A percentile compares a stretch with the other conserved stretches of the same genome.
These are phyloP conservation scores for Ammodytes dubius DNA, from an alignment of 2,113 vertebrate species.

Conservation along the genomic window DNA sequence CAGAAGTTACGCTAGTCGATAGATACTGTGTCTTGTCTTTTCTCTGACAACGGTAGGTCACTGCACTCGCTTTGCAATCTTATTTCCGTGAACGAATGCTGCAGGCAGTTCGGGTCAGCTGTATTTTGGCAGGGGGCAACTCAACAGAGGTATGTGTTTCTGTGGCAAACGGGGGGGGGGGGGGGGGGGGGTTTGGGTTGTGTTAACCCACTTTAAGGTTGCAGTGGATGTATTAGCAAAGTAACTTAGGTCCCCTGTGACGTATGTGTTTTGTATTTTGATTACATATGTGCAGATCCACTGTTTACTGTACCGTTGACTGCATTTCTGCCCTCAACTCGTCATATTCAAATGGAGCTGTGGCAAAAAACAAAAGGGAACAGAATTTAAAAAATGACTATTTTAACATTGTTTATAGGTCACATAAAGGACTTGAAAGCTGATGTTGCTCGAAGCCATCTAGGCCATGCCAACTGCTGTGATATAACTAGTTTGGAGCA, in stretches of 20 bases:
- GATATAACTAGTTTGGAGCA: not conserved
- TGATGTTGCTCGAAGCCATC: not conserved
- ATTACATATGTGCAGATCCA: no score
- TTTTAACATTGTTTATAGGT: not conserved
- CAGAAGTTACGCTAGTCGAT: constrained; percentile 23
- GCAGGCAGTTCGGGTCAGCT: constrained; percentile 27
- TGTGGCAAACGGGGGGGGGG: not conserved
- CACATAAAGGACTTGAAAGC: not conserved
- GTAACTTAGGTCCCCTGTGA: not conserved
- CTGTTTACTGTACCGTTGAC: no score
- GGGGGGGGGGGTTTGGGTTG: not conserved
- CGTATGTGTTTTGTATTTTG: not conserved
- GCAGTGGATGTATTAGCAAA: constrained; percentile 1
- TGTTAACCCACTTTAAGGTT: not conserved
- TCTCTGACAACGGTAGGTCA: constrained; percentile 35
- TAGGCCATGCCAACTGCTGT: not conserved
- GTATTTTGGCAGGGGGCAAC: constrained; percentile 21
- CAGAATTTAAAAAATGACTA: not conserved
- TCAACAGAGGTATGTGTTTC: constrained; percentile 19
- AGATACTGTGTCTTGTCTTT: constrained; percentile 19
- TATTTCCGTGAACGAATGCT: constrained; percentile 19
- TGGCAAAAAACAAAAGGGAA: not conserved
- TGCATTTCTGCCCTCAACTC: not conserved
- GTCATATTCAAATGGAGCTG: not conserved
- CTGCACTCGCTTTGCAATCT: constrained; percentile 22